phyloP scores from a whole-genome alignment of 2,113 vertebrate genomes.

The Malurus elegans region DNA sequence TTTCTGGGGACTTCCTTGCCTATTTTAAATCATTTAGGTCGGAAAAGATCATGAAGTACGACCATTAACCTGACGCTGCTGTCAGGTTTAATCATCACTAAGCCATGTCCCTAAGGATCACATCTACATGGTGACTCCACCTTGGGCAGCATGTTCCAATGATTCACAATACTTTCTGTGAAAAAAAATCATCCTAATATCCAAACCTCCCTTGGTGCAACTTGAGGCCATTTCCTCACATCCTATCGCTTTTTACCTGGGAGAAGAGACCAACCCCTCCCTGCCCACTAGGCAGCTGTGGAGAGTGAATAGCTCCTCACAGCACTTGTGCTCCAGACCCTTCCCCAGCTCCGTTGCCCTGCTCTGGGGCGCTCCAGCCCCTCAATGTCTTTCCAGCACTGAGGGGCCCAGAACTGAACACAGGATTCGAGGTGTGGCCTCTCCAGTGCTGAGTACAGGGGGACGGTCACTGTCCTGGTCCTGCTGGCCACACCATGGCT shows the following conservation, averaged over 20 bases:
- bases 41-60: not conserved
- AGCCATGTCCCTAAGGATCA: not conserved
- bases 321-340: not conserved
- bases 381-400: not conserved
- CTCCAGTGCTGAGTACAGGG: not conserved
- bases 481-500: not conserved
- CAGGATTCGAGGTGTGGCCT: not conserved
- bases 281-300: fast-evolving
- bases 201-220: not conserved
- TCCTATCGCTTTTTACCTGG: not conserved
- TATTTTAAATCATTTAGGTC: not conserved
- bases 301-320: not conserved
- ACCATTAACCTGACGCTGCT: not conserved
- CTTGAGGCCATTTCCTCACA: not conserved
- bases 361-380: not conserved
- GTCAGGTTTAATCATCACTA: not conserved
- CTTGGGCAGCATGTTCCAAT: not conserved
- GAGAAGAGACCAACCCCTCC: fast-evolving
- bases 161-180: not conserved
- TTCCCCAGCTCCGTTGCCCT: not conserved
- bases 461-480: not conserved
- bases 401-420: not conserved
- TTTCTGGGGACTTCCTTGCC: not conserved
- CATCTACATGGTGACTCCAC: not conserved
- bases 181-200: not conserved